Conservation (phyloP, 1,140 invertebrate genomes). For the Andricus grossulariae region DNA sequence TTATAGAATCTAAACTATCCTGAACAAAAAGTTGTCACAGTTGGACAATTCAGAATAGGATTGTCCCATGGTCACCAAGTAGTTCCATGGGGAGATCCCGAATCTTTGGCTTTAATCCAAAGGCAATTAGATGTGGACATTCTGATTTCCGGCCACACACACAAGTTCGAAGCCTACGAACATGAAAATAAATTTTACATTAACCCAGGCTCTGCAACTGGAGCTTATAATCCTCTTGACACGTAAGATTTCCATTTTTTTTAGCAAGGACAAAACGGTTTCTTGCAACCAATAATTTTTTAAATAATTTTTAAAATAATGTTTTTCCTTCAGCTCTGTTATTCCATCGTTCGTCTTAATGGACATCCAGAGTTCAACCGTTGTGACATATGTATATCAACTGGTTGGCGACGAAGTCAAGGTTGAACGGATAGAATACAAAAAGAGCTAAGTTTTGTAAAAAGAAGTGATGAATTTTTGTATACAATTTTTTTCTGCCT, state of each 20-base stretch:
- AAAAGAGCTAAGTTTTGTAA: conserved; percentile 82
- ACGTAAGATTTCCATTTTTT: conserved; percentile 78
- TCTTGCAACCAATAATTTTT: not conserved
- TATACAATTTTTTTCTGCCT: not conserved
- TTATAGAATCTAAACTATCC: conserved; percentile 93
- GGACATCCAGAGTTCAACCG: conserved; percentile 98
- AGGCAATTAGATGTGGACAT: conserved; percentile 99
- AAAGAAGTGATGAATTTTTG: not conserved
- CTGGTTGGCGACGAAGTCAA: conserved; percentile 98
- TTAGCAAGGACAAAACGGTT: not conserved
- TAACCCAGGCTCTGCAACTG: conserved; percentile 99
- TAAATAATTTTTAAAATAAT: conserved; percentile 12
- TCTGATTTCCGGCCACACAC: conserved; percentile 98
- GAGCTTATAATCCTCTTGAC: conserved; percentile 95
- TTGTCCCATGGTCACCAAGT: conserved; percentile 98
- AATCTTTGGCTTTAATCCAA: conserved; percentile 94
- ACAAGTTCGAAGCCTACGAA: conserved; percentile 99
- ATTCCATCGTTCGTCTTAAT: conserved; percentile 98
- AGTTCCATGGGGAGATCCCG: conserved; percentile 97
- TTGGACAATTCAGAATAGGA: conserved; percentile 98
- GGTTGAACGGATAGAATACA: conserved; percentile 98
- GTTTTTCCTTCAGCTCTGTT: conserved; percentile 82
- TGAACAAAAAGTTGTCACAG: conserved; percentile 99
- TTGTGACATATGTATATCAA: conserved; percentile 99
- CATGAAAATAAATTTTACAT: conserved; percentile 99